These are phyloP conservation scores for Speoplatyrhinus poulsoni DNA, from an alignment of 2,113 vertebrate species.

Conservation along the genomic window DNA sequence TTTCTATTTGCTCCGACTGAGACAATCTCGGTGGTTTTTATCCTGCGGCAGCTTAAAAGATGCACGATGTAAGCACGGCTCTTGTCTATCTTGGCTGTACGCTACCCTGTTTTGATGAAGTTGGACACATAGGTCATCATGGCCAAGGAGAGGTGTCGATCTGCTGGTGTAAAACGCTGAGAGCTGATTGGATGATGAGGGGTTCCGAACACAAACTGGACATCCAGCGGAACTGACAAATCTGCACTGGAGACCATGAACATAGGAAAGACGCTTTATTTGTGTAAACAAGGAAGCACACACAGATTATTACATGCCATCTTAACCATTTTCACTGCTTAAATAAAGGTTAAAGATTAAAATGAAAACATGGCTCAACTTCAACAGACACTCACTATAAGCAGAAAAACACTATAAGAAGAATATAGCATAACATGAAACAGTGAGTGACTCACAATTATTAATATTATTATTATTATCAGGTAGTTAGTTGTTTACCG, in stretches of 20 bases:
- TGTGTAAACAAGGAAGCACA: neutral
- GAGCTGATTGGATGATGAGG: conserved; percentile 55
- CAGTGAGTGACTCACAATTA: too few relatives aligned
- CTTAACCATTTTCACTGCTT: too few relatives aligned
- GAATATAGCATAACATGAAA: too few relatives aligned
- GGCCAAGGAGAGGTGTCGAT: conserved; percentile 58
- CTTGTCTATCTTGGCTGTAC: neutral
- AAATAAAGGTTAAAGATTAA: too few relatives aligned
- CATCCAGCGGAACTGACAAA: conserved; percentile 43
- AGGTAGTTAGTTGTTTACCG: conserved; percentile 32
- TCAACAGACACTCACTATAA: too few relatives aligned
- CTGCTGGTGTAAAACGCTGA: conserved; percentile 53
- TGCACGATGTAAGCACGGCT: neutral
- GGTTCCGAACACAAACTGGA: conserved; percentile 59
- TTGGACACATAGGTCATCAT: conserved; percentile 58
- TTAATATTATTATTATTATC: too few relatives aligned
- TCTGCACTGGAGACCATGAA: conserved; percentile 40
- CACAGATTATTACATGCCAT: too few relatives aligned
- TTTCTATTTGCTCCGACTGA: too few relatives aligned
- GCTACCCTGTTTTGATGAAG: conserved; percentile 59
- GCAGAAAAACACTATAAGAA: too few relatives aligned
- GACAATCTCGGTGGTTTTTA: too few relatives aligned
- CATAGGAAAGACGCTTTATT: neutral
- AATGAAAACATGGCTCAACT: too few relatives aligned
- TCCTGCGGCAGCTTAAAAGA: too few relatives aligned